Evolutionary conservation across 2,797 vertebrate genomes (phyloP), one percentile per base, ranked within the genome.

Genomic region (Lagocephalus sceleratus): DNA sequence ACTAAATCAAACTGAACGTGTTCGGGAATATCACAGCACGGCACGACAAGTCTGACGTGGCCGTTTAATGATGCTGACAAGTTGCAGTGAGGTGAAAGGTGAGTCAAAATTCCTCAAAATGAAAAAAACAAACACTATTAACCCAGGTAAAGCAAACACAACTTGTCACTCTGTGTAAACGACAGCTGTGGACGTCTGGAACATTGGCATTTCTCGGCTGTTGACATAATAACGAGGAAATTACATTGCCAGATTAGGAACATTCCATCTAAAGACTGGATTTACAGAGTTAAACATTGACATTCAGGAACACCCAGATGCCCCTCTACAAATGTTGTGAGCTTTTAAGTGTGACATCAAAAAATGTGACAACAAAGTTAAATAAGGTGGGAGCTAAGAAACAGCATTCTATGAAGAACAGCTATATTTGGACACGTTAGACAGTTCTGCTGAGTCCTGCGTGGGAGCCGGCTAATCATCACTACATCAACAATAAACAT

Each of bases 401-500:
- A 43, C 12, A 26, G 49, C 32, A 35, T 35, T 35, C 12, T 12
- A 14, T 12, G 10, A 35, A 14, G 32, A 14, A 14, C 32, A 35
- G 32, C 32, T 35, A 14, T 35, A 25, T 7, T 4, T 35, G 10
- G 14, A 35, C 32, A 14, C 12, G 10, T 11, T 10, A 12, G 1
- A 35, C 32, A 35, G 32, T 35, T 35, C 4, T 43, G 57, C 38
- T 54, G 16, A 25, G n/a, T 57, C 63, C 59, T 62, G 60, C 59
- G 73, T 75, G 67, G 76, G 74, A 76, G 76, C 46, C 29, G 12
- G 55, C 60, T 72, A 63, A 68, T 75, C 82, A 81, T 89, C 82
- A 63, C 66, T 60, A 75, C 72, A 71, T 76, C 67, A 74, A 84
- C 80, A 82, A 87, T 68, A 81, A 87, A 87, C 76, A 87, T 52